These are phyloP conservation scores for Zaprionus taronus DNA, from an alignment of 1,140 invertebrate species.

Conservation along the genomic window DNA sequence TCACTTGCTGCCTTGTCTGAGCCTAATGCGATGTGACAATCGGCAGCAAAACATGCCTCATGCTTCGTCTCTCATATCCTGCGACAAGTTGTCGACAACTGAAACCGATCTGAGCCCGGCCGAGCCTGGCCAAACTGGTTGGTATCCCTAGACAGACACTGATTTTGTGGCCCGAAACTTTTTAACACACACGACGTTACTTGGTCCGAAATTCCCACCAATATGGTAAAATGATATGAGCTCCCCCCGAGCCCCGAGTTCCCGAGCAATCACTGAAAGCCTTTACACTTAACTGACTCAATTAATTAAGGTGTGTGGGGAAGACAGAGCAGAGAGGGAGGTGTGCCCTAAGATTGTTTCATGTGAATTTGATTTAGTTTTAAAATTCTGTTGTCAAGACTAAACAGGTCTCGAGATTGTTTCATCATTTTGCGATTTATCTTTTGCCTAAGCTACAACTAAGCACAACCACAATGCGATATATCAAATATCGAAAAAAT, in stretches of 20 bases:
- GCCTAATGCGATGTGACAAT: conserved; percentile 72
- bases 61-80: conserved; percentile 63
- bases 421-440: conserved; percentile 51
- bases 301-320: conserved; percentile 27
- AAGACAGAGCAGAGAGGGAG: neutral
- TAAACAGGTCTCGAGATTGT: conserved; percentile 23
- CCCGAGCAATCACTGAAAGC: conserved; percentile 67
- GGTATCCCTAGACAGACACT: conserved; percentile 38
- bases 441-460: conserved; percentile 31
- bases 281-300: conserved; percentile 74
- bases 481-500: conserved; percentile 72
- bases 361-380: conserved; percentile 52
- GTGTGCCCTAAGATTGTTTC: conserved; percentile 23
- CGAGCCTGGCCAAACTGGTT: conserved; percentile 12
- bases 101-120: conserved; percentile 51
- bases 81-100: conserved; percentile 61
- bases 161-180: conserved; percentile 55
- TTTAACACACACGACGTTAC: conserved; percentile 72
- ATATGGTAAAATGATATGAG: conserved; percentile 66
- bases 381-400: conserved; percentile 2
- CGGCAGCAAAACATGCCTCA: conserved; percentile 67
- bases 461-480: conserved; percentile 65
- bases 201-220: conserved; percentile 69
- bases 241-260: conserved; percentile 5
- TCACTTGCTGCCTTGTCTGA: conserved; percentile 33